A percentile compares a stretch with the other conserved stretches of the same genome.
Conservation (phyloP, 2,797 vertebrate species). For the Sandelia bainsii region DNA sequence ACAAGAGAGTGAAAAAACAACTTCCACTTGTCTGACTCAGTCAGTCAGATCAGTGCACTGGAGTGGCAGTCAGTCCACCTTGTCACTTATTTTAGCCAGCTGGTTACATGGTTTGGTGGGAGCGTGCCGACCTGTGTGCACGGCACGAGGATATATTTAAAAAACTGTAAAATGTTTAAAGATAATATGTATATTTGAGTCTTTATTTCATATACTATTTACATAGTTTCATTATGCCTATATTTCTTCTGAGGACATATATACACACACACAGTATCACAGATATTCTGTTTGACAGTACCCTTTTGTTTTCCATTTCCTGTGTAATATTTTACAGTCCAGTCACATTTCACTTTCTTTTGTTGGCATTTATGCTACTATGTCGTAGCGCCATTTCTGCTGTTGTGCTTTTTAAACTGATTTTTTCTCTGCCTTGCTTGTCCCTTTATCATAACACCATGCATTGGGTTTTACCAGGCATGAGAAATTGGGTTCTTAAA, state of each 20-base stretch:
- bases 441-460: not conserved
- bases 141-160: not conserved
- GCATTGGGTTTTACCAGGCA: constrained; percentile 3
- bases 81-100: not conserved
- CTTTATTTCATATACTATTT: not conserved
- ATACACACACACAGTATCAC: not conserved
- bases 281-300: not conserved
- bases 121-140: not conserved
- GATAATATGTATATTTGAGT: not conserved
- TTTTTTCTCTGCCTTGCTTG: constrained; percentile 3
- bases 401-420: not conserved
- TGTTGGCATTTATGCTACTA: no score
- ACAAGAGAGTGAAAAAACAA: no score
- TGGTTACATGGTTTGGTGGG: constrained; percentile 19
- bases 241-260: not conserved
- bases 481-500: constrained; percentile 34
- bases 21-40: not conserved
- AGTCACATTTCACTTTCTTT: no score
- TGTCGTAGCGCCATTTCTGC: not conserved
- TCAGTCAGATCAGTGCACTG: constrained; percentile 1
- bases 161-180: not conserved
- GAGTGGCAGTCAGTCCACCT: no score
- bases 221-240: not conserved
- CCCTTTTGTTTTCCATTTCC: constrained; percentile 11
- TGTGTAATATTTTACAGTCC: no score